phyloP scores from a whole-genome alignment of 2,797 vertebrate species.

The Chrosomus eos region DNA sequence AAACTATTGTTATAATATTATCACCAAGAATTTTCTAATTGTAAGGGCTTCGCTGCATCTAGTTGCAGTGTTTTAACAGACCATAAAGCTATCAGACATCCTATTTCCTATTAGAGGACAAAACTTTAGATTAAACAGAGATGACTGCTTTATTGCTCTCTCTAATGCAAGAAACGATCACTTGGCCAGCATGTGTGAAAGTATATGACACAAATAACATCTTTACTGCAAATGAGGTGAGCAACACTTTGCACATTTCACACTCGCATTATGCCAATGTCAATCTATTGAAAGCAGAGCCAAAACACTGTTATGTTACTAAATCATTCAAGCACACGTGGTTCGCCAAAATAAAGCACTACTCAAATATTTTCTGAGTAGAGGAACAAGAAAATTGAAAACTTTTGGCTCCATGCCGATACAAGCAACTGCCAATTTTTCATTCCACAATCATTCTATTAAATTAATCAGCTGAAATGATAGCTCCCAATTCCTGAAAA shows the following conservation, averaged over 20 bases:
- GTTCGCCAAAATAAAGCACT: conserved; percentile 19
- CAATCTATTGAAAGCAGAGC: conserved; percentile 16
- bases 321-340: conserved; percentile 16
- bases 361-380: conserved; percentile 5
- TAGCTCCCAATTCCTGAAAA: background rate
- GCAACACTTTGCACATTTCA: conserved; percentile 1
- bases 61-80: background rate
- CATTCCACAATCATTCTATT: background rate
- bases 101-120: conserved; percentile 20
- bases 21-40: background rate
- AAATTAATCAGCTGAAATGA: background rate
- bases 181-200: background rate
- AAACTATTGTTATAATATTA: background rate
- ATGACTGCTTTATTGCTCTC: conserved; percentile 14
- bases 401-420: background rate
- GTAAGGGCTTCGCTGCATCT: background rate
- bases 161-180: conserved; percentile 9
- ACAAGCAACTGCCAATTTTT: background rate
- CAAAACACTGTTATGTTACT: conserved; percentile 13
- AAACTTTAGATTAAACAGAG: background rate
- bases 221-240: conserved; percentile 27
- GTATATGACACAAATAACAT: conserved; percentile 12
- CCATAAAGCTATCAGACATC: background rate
- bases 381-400: background rate
- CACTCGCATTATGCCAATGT: background rate